phyloP scores from a whole-genome alignment of 30 jellyfish, hydroid and myxozoan genomes.

The Cassiopea xamachana region DNA sequence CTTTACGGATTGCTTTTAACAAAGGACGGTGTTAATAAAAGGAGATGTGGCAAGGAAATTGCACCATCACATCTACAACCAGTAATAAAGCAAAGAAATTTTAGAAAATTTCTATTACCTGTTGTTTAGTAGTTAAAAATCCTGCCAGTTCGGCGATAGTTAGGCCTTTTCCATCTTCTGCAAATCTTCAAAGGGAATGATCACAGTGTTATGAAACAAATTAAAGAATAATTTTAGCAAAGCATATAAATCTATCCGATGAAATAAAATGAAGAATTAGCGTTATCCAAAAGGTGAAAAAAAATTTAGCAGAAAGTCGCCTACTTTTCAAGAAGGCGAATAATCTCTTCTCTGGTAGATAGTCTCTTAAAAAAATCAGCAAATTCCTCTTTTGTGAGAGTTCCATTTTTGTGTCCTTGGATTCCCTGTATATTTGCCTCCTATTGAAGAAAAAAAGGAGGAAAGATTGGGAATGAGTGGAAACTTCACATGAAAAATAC shows the following conservation, averaged over 20 bases:
- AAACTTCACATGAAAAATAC: no score
- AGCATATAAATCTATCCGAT: no score
- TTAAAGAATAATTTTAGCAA: no score
- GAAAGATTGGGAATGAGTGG: not conserved
- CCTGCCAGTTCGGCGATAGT: constrained; percentile 35
- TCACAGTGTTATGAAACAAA: no score
- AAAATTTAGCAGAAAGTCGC: not conserved
- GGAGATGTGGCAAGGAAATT: no score
- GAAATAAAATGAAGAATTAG: no score
- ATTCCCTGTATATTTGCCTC: constrained; percentile 82
- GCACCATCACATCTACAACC: not conserved
- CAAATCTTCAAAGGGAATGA: constrained; percentile 31
- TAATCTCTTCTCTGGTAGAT: constrained; percentile 77
- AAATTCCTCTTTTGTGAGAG: constrained; percentile 80
- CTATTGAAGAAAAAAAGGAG: constrained; percentile 8
- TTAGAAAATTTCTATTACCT: constrained; percentile 12
- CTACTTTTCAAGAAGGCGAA: constrained; percentile 43
- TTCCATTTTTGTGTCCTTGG: constrained; percentile 86
- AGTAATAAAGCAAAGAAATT: not conserved
- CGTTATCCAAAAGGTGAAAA: no score
- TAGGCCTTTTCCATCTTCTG: constrained; percentile 37
- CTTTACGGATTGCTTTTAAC: no score
- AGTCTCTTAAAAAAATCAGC: constrained; percentile 80
- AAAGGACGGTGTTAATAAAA: no score
- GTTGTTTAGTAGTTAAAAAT: constrained; percentile 49